These are phyloP conservation scores for Apostichopus japonicus DNA, from an alignment of 35 echinoderm and acorn worm genomes.

Conservation along the genomic window DNA sequence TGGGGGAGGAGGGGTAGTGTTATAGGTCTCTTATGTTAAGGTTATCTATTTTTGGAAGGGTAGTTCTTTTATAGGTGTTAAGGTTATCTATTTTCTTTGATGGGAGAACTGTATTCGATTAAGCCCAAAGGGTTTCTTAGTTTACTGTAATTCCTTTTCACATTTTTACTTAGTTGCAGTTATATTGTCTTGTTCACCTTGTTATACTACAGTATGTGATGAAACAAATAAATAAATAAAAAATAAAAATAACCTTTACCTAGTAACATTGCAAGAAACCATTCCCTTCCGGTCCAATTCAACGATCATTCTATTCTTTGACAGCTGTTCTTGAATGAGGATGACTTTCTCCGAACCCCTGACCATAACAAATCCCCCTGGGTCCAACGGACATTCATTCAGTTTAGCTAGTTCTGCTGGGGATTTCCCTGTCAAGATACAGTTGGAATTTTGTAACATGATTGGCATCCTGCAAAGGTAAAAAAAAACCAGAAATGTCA, in stretches of 20 bases:
- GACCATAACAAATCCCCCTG: conserved; percentile 91
- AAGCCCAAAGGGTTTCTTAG: no score
- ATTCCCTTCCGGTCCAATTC: conserved; percentile 81
- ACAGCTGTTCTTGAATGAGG: conserved; percentile 93
- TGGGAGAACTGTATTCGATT: no score
- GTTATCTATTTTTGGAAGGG: no score
- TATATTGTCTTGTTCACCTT: no score
- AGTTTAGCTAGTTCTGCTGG: conserved; percentile 90
- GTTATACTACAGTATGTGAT: no score
- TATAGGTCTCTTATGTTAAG: no score
- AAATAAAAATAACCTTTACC: conserved; percentile 56
- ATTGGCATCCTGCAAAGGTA: conserved; percentile 86
- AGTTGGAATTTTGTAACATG: conserved; percentile 97
- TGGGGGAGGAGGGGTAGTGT: no score
- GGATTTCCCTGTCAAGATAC: conserved; percentile 83
- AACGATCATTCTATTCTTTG: conserved; percentile 99
- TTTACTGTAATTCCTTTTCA: no score
- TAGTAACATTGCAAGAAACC: conserved; percentile 96
- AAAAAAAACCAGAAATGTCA: not conserved
- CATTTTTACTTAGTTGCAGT: no score
- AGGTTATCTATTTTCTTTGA: no score
- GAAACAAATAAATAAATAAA: no score
- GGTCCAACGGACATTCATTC: conserved; percentile 95
- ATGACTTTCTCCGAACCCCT: conserved; percentile 96
- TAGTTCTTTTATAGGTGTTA: no score